Percentiles rank a stretch among this genome's conserved stretches.
Evolutionary conservation across 1,140 invertebrate genomes (phyloP).

Genomic region (Riptortus pedestris): DNA sequence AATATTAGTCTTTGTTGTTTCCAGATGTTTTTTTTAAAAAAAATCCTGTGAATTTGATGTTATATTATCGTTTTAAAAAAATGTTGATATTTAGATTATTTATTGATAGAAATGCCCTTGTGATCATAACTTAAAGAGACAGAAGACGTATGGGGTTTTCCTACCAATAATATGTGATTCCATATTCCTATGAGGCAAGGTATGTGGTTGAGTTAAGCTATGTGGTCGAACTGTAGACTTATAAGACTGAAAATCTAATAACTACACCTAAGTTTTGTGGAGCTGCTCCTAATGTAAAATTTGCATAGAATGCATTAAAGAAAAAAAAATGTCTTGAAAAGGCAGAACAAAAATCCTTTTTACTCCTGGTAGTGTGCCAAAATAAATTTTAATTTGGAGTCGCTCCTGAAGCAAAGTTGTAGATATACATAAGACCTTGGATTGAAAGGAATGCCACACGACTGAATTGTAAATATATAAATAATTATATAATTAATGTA

Average conservation of each 20-base stretch:
- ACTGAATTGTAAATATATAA: conserved; percentile 29
- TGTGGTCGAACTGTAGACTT: conserved; percentile 8
- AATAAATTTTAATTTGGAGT: not conserved
- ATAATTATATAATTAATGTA: conserved; percentile 5
- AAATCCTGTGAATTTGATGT: conserved; percentile 1
- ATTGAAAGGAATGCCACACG: conserved; percentile 23
- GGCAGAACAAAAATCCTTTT: not conserved
- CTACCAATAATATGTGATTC: conserved; percentile 15
- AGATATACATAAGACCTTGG: conserved; percentile 1
- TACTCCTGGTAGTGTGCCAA: conserved; percentile 14
- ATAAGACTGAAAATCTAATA: conserved; percentile 20
- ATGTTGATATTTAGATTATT: conserved; percentile 6
- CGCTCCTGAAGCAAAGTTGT: not conserved
- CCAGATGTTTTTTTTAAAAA: not conserved
- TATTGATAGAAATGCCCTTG: conserved; percentile 12
- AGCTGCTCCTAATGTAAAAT: not conserved
- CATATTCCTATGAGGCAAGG: conserved; percentile 12
- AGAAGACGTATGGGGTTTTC: conserved; percentile 2
- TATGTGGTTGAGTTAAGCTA: conserved; percentile 1
- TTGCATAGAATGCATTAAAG: not conserved
- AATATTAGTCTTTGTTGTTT: conserved; percentile 11
- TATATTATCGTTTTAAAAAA: not conserved
- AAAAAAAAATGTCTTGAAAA: no score
- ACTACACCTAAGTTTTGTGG: not conserved
- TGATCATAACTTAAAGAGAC: not conserved